Evolutionary conservation across 2,113 vertebrate genomes (phyloP).

Genomic region (Chlorocebus sabaeus): DNA sequence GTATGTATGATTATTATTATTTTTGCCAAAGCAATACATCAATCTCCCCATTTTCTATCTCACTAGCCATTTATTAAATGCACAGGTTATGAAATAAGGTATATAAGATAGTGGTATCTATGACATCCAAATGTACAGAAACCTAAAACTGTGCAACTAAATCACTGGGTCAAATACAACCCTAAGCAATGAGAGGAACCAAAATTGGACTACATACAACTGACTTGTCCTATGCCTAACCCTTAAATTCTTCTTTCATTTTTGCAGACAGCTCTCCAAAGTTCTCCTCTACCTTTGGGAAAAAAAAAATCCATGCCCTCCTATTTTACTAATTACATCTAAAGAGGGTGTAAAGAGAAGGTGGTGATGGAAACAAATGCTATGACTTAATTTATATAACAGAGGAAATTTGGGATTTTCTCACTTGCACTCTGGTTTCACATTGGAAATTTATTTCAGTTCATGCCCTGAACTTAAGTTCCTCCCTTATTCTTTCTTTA

Average conservation of each 20-base stretch:
- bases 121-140: not conserved
- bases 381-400: not conserved
- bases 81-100: not conserved
- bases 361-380: not conserved
- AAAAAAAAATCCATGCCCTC: not conserved
- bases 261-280: not conserved
- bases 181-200: not conserved
- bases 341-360: not conserved
- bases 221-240: not conserved
- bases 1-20: not conserved
- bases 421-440: not conserved
- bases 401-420: not conserved
- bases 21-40: not conserved
- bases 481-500: not conserved
- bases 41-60: not conserved
- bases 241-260: not conserved
- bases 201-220: not conserved
- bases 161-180: not conserved
- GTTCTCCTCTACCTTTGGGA: not conserved
- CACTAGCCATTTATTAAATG: not conserved
- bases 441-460: constrained; percentile 15
- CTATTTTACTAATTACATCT: not conserved
- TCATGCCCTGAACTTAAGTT: not conserved
- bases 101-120: not conserved
- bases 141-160: not conserved